Percentiles rank a stretch among this genome's conserved stretches.
Evolutionary conservation across 2,888 invertebrate genomes (phyloP).

Genomic region (Dinocampus coccinellae): DNA sequence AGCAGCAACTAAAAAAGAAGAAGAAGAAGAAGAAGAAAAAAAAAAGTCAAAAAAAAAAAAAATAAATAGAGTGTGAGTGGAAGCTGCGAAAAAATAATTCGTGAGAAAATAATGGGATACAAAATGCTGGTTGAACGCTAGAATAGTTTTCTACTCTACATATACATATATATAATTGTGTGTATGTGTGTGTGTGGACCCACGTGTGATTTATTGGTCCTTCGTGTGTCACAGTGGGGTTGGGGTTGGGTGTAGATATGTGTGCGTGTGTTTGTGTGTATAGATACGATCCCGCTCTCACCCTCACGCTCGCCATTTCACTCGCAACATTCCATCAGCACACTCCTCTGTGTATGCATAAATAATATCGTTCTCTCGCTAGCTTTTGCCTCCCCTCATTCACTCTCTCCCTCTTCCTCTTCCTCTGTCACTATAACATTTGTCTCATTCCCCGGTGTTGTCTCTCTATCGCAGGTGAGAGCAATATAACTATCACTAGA

Average conservation of each 20-base stretch:
- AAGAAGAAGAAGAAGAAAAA: background rate
- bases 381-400: background rate
- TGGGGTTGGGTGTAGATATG: no score
- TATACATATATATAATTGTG: background rate
- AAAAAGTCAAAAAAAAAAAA: background rate
- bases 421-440: background rate
- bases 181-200: background rate
- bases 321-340: constrained; percentile 38
- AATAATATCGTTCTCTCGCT: constrained; percentile 31
- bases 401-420: background rate
- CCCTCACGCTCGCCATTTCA: constrained; percentile 31
- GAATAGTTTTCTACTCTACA: constrained; percentile 22
- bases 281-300: constrained; percentile 1
- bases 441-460: no score
- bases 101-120: constrained; percentile 37
- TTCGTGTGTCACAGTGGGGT: constrained; percentile 32
- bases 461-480: background rate
- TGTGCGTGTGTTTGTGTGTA: no score
- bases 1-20: background rate
- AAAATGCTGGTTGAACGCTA: constrained; percentile 30
- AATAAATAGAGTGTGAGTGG: background rate
- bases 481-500: background rate
- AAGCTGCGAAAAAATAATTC: constrained; percentile 31
- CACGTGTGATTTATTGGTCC: constrained; percentile 36
- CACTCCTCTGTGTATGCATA: constrained; percentile 37